A percentile compares a stretch with the other conserved stretches of the same genome.
phyloP scores from a whole-genome alignment of 2,797 vertebrate genomes.

The Aldrovandia affinis region DNA sequence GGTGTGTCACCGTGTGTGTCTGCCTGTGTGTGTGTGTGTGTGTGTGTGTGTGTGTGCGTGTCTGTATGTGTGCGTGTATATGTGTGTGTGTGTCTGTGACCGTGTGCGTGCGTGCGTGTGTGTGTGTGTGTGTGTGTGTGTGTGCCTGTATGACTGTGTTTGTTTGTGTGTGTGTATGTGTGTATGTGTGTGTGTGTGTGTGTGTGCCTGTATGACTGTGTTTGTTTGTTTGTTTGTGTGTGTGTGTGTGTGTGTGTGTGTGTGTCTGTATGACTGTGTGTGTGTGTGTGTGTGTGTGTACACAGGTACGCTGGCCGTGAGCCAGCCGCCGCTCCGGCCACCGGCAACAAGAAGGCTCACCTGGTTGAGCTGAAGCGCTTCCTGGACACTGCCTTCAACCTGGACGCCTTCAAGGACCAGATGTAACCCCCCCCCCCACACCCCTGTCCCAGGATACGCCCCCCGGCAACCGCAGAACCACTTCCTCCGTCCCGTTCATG shows the following conservation, averaged over 20 bases:
- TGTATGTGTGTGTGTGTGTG: not conserved
- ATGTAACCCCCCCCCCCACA: conserved; percentile 35
- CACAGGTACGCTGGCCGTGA: conserved; percentile 83
- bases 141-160: not conserved
- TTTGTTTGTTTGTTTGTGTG: not conserved
- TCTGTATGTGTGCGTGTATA: not conserved
- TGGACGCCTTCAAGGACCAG: conserved; percentile 60
- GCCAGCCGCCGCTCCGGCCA: conserved; percentile 82
- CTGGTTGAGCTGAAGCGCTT: conserved; percentile 81
- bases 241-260: conserved; percentile 13
- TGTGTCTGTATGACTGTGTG: not conserved
- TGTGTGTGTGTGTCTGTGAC: not conserved
- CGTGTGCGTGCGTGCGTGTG: too few relatives aligned
- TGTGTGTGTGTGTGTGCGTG: not conserved
- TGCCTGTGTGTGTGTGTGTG: not conserved
- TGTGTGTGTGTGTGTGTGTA: conserved; percentile 2
- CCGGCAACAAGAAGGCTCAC: conserved; percentile 86
- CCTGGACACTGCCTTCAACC: conserved; percentile 80
- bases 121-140: conserved; percentile 4
- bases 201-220: not conserved
- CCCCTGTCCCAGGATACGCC: not conserved
- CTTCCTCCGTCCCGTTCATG: conserved; percentile 23
- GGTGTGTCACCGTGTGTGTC: not conserved
- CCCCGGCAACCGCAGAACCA: conserved; percentile 13
- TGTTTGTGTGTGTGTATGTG: not conserved